These are phyloP conservation scores for Aethes cnicana DNA, from an alignment of 2,888 invertebrate species.

Conservation along the genomic window DNA sequence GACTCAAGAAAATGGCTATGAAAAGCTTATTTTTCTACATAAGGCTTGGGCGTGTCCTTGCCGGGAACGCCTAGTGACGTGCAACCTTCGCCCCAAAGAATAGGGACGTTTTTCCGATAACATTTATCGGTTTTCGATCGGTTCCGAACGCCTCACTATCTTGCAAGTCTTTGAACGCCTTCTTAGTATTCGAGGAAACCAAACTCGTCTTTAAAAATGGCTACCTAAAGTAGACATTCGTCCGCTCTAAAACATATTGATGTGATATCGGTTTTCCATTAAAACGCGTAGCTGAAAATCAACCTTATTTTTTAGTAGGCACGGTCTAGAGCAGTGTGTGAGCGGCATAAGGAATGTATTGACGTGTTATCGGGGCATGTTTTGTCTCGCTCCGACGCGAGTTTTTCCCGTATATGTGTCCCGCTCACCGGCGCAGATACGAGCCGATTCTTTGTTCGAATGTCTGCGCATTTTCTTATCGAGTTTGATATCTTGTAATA, in stretches of 20 bases:
- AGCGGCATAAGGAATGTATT: constrained; percentile 72
- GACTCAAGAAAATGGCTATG: constrained; percentile 54
- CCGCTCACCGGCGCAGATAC: constrained; percentile 70
- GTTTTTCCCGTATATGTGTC: constrained; percentile 68
- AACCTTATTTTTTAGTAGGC: constrained; percentile 41
- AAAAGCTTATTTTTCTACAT: constrained; percentile 72
- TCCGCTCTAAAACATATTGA: constrained; percentile 76
- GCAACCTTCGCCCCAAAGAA: constrained; percentile 63
- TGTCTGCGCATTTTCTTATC: constrained; percentile 78
- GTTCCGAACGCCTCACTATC: constrained; percentile 80
- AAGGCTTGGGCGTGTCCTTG: constrained; percentile 74
- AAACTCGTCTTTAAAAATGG: constrained; percentile 56
- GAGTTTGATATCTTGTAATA: constrained; percentile 25
- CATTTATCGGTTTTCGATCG: constrained; percentile 76
- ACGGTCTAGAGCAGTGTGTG: constrained; percentile 57
- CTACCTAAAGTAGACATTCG: constrained; percentile 48
- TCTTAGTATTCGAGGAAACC: constrained; percentile 58
- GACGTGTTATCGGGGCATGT: constrained; percentile 79
- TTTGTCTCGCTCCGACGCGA: constrained; percentile 66
- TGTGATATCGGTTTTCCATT: constrained; percentile 82
- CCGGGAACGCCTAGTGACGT: constrained; percentile 66
- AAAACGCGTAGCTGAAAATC: constrained; percentile 47
- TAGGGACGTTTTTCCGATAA: constrained; percentile 78
- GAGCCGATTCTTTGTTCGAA: constrained; percentile 56
- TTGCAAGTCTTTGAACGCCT: constrained; percentile 81